Base-by-base conservation (phyloP, 1,140 invertebrate genomes). In the Drosophila virilis region DNA sequence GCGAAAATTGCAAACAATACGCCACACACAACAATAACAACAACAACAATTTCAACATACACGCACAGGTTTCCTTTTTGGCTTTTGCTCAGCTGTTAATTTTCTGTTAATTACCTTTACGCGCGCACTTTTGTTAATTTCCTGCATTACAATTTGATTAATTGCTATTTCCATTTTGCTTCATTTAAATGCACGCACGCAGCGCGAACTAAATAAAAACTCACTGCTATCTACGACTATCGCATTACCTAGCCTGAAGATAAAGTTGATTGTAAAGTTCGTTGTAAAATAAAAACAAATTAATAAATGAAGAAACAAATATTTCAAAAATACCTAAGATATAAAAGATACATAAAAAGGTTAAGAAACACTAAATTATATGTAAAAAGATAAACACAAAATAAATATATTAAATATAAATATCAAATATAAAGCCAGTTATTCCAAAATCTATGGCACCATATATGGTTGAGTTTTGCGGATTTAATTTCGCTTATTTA, bases 91-190 rank as follows among this genome's bases (percentile, higher is more conserved):
- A 38, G 52, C 32, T 67, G 62, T 67, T 73, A 67, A 73, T 73
- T 73, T 73, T 59, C 62, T 52, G 59, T 67, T 59, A 73, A 67
- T 73, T 73, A 38, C 40, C n/a, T 64, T 57, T 71, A 65, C 60
- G 45, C 45, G 70, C 60, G 51, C 67, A 52, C 51, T 71, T 73
- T 72, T 67, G 45, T 54, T 73, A 58, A 73, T 67, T 73, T 67
- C 70, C 62, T 71, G 68, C 60, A 57, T 65, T 57, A 50, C 61
- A 65, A 57, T 71, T 67, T 52, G 48, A 66, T 73, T 59, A 71
- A 65, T 71, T 71, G 61, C 43, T 64, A 35, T 62, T 69, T 51
- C n/a, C 46, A 60, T 52, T 50, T 28, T 58, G 43, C n/a, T 40
- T 38, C 8, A 48, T 62, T 69, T 61, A 55, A 71, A 65, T 65